Evolutionary conservation across 2,888 invertebrate genomes (phyloP).

Genomic region (Sericinus montela): DNA sequence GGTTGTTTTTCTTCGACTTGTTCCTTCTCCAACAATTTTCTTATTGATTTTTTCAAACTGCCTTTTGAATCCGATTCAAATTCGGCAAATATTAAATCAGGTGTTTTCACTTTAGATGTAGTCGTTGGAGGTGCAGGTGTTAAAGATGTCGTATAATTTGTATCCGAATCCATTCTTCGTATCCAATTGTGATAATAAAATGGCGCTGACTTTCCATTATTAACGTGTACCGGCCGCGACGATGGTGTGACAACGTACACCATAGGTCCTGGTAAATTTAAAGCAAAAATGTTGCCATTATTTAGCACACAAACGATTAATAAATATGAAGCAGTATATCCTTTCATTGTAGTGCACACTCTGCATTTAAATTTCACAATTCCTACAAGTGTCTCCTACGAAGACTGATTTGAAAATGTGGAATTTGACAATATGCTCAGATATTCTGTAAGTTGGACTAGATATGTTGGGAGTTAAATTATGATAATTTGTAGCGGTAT

Average conservation of each 20-base stretch:
- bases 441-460: conserved; percentile 40
- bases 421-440: conserved; percentile 26
- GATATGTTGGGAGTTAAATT: conserved; percentile 46
- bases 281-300: conserved; percentile 34
- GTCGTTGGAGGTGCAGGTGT: conserved; percentile 38
- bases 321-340: conserved; percentile 27
- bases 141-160: conserved; percentile 33
- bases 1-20: conserved; percentile 37
- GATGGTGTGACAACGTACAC: conserved; percentile 71
- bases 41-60: conserved; percentile 55
- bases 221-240: conserved; percentile 36
- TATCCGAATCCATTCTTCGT: conserved; percentile 56
- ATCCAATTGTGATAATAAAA: conserved; percentile 72
- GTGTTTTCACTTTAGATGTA: conserved; percentile 45
- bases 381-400: conserved; percentile 41
- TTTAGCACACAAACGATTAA: conserved; percentile 21
- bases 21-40: conserved; percentile 62
- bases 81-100: conserved; percentile 70
- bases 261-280: conserved; percentile 53
- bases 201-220: conserved; percentile 54
- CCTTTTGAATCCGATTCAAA: conserved; percentile 52
- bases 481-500: conserved; percentile 76
- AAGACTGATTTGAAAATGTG: conserved; percentile 56
- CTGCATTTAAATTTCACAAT: conserved; percentile 38
- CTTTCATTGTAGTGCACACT: conserved; percentile 46